Percentiles rank a stretch among this genome's conserved stretches.
These are phyloP conservation scores for Dolichotis patagonum DNA, from an alignment of 2,113 vertebrate genomes.

Conservation along the genomic window DNA sequence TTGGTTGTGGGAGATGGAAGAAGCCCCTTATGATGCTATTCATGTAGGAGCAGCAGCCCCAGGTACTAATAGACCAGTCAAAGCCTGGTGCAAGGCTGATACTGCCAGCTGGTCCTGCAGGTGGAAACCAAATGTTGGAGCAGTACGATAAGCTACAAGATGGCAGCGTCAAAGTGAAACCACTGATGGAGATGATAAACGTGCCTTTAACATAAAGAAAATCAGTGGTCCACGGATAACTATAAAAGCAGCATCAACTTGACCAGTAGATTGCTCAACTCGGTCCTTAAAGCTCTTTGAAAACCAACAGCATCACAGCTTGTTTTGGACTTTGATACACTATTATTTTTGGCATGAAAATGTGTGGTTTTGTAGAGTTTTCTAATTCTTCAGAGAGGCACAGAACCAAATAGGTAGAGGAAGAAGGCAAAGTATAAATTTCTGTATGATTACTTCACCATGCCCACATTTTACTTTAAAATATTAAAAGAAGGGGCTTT, in stretches of 20 bases:
- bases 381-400: slow-evolving; percentile 84
- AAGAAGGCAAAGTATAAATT: slow-evolving; percentile 79
- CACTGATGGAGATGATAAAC: slow-evolving; percentile 99
- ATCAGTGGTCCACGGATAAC: slow-evolving; percentile 99
- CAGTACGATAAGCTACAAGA: slow-evolving; percentile 99
- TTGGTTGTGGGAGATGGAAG: slow-evolving; percentile 97
- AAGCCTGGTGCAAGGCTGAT: slow-evolving; percentile 95
- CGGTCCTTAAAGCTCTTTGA: slow-evolving; percentile 90
- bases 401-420: slow-evolving; percentile 83
- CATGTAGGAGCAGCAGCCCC: slow-evolving; percentile 98
- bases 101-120: slow-evolving; percentile 97
- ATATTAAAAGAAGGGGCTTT: slow-evolving; percentile 81
- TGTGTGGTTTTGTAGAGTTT: slow-evolving; percentile 82
- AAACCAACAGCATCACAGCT: slow-evolving; percentile 91
- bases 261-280: slow-evolving; percentile 89
- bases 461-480: slow-evolving; percentile 85
- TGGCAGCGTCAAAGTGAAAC: slow-evolving; percentile 98
- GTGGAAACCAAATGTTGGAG: slow-evolving; percentile 99
- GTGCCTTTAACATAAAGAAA: slow-evolving; percentile 99
- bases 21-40: slow-evolving; percentile 97
- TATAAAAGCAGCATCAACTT: slow-evolving; percentile 91
- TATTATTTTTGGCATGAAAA: slow-evolving; percentile 90
- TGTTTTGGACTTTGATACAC: slow-evolving; percentile 90
- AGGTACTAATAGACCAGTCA: background rate
- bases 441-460: slow-evolving; percentile 85